Evolutionary conservation across 2,888 invertebrate genomes (phyloP).

Genomic region (Colostygia pectinataria): DNA sequence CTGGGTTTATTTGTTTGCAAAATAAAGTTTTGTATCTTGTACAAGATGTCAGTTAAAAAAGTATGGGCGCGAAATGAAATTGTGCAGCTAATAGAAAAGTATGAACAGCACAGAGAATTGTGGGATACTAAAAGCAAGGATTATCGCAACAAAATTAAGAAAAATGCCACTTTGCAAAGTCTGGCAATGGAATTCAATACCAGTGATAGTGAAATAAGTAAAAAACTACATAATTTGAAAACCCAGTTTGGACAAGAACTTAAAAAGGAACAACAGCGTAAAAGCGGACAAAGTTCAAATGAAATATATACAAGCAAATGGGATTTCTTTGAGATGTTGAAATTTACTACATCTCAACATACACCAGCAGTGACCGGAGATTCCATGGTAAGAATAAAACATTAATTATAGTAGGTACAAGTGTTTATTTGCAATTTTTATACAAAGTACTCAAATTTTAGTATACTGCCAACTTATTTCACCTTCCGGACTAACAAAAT

Average conservation of each 20-base stretch:
- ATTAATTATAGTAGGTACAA: not conserved
- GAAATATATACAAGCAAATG: slow-evolving; percentile 7
- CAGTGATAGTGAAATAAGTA: not conserved
- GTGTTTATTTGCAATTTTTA: slow-evolving; percentile 1
- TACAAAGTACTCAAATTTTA: slow-evolving; percentile 2
- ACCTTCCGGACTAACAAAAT: slow-evolving; percentile 1
- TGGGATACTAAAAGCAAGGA: too few relatives aligned
- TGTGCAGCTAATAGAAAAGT: too few relatives aligned
- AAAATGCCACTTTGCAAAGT: too few relatives aligned
- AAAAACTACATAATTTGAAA: slow-evolving; percentile 6
- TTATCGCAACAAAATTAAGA: too few relatives aligned
- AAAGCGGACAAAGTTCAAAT: not conserved
- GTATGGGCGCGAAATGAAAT: too few relatives aligned
- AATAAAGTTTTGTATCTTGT: too few relatives aligned
- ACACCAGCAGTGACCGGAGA: slow-evolving; percentile 4
- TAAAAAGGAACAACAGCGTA: slow-evolving; percentile 3
- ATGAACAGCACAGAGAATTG: too few relatives aligned
- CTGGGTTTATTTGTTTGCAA: too few relatives aligned
- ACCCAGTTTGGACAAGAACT: slow-evolving; percentile 2
- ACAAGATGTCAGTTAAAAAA: too few relatives aligned
- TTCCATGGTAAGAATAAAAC: slow-evolving; percentile 6
- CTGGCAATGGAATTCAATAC: too few relatives aligned
- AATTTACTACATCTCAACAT: slow-evolving; percentile 4
- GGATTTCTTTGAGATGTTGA: slow-evolving; percentile 7
- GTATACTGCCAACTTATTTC: slow-evolving; percentile 3